Evolutionary conservation across 2,113 vertebrate species (phyloP), one percentile per base, ranked within the genome.

Genomic region (Rhea pennata): DNA sequence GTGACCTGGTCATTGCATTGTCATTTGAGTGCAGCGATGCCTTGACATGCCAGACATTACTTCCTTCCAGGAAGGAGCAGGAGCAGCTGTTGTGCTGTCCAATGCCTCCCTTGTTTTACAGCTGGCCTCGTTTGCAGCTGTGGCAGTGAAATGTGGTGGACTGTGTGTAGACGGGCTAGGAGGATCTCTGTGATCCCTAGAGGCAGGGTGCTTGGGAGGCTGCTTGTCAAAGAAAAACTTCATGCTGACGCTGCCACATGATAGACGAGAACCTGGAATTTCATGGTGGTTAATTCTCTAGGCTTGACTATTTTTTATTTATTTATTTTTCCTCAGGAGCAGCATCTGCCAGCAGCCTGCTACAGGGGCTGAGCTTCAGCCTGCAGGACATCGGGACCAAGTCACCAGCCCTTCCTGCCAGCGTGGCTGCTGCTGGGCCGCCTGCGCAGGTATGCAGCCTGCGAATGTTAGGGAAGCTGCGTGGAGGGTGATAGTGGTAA

Each of bases 311-410:
- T 33, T 53, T 10, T 12, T 61, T 29, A 3, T 39, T 20, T 3
- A 10, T 65, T 46, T 15, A 0, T 4, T 4, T 42, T n/a, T 8
- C 95, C 78, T 79, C 65, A 99, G 99, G 98, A 56, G 92, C 98
- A n/a, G 94, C 99, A 27, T 99, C 99, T 79, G 99, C 99, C 96
- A 99, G 99, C 98, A 99, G 99, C 98, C 98, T 99, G 74, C 98
- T 99, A 13, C 99, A 99, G 93, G 99, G 99, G 39, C 98, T 99
- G 96, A 99, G 99, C 98, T 99, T 99, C 98, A 99, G 99, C 95
- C 98, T 99, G 78, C 99, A 99, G 98, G 99, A 99, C 95, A 99
- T 99, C 7, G 98, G 98, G 92, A 98, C 98, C 93, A 99, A 99
- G 97, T 78, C 98, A 31, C 92, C 98, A n/a, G 97, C 97, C 84